Evolutionary conservation across 2,113 vertebrate species (phyloP), one percentile per base, ranked within the genome.

Genomic region (Ramphastos sulfuratus): DNA sequence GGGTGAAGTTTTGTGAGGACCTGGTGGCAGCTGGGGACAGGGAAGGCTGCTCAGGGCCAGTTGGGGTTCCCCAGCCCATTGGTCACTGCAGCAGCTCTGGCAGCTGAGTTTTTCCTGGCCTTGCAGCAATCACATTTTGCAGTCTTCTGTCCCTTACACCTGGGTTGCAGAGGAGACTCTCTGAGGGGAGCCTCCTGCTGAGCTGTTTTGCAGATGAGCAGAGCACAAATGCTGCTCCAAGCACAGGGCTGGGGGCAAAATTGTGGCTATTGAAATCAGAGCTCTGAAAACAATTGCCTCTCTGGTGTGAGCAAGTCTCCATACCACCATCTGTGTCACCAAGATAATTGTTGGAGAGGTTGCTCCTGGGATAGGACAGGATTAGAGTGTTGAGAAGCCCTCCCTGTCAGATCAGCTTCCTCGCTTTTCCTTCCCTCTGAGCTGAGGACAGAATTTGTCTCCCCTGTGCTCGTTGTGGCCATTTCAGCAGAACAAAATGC

Each of bases 291-390:
- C 1, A 0, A 54, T 39, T 24, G 46, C 55, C 42, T 15, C 8
- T 10, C 78, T 30, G 64, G 48, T 16, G 9, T 4, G 3, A 48
- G 50, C 35, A 20, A 12, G 24, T 20, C 56, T 58, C 56, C 73
- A 44, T n/a, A 46, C 30, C 65, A 3, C 39, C 3, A 0, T 15
- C 83, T 74, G 78, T 37, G 56, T 64, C 2, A 3, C 2, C 0
- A 25, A 42, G 83, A 48, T 65, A 73, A 55, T 31, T 39, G 28
- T 10, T 39, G 67, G 82, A 76, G 31, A 0, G 1, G 1, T 37
- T n/a, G 59, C 55, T 69, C n/a, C 0, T 56, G 78, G 92, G 87
- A 67, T 42, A 23, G 72, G 55, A 12, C 4, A 5, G 90, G 60
- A 67, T 83, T 67, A 50, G 56, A 1, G 2, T 4, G 28, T 28